These are phyloP conservation scores for Xanthostigma xanthostigma DNA, from an alignment of 2,888 invertebrate genomes.

Conservation along the genomic window DNA sequence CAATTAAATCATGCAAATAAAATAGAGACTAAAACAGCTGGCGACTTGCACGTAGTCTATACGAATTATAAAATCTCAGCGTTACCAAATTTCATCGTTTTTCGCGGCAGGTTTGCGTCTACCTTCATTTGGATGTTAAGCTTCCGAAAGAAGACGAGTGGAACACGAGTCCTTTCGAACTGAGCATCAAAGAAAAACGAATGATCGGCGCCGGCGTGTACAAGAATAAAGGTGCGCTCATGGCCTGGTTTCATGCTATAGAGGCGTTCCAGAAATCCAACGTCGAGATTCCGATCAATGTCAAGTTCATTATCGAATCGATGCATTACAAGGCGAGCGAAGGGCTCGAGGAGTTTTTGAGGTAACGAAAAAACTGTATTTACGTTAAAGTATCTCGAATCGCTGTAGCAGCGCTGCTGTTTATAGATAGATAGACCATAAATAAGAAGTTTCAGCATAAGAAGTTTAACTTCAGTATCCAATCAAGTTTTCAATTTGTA, in stretches of 20 bases:
- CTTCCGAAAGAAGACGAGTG: conserved; percentile 22
- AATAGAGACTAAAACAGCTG: too few species aligned
- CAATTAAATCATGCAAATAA: too few species aligned
- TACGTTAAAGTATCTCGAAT: neutral
- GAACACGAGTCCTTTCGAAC: conserved; percentile 27
- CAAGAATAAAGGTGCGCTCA: conserved; percentile 28
- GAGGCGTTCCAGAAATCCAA: conserved; percentile 23
- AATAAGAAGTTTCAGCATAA: too few species aligned
- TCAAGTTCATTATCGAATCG: conserved; percentile 30
- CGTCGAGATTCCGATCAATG: conserved; percentile 27
- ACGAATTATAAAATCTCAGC: too few species aligned
- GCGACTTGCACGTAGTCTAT: too few species aligned
- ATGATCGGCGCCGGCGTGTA: conserved; percentile 28
- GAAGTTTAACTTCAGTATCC: too few species aligned
- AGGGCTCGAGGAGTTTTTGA: conserved; percentile 25
- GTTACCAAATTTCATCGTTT: neutral
- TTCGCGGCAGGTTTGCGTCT: conserved; percentile 22
- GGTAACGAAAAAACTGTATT: neutral
- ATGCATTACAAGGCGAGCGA: conserved; percentile 26
- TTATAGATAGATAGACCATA: too few species aligned
- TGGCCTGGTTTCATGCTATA: conserved; percentile 29
- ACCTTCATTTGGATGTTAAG: conserved; percentile 29
- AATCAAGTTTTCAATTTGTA: too few species aligned
- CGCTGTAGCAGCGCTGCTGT: too few species aligned
- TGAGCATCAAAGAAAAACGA: conserved; percentile 21